phyloP scores from a whole-genome alignment of 2,888 invertebrate genomes.

The Xylota segnis region DNA sequence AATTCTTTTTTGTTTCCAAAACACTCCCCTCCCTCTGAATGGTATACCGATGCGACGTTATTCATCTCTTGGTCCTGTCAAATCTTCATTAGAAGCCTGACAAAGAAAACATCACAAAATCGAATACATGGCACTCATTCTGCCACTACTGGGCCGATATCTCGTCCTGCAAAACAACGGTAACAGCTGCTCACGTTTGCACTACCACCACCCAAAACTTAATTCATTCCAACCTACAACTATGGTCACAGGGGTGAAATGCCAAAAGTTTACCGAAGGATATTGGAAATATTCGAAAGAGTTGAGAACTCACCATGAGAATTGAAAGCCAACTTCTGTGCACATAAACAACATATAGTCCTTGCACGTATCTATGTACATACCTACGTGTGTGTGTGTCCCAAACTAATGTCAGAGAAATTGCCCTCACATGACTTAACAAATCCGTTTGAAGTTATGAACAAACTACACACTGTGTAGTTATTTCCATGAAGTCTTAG shows the following conservation, averaged over 20 bases:
- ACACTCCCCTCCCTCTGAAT: not conserved
- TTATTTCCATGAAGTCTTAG: conserved; percentile 11
- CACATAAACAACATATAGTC: not conserved
- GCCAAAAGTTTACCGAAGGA: conserved; percentile 39
- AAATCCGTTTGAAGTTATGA: conserved; percentile 55
- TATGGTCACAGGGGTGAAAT: conserved; percentile 11
- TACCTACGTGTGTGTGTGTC: not conserved
- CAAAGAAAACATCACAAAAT: not conserved
- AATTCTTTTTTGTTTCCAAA: not conserved
- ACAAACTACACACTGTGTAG: conserved; percentile 5
- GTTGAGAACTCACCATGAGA: conserved; percentile 40
- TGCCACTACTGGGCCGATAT: not conserved
- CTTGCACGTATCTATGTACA: not conserved
- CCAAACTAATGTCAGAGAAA: conserved; percentile 53
- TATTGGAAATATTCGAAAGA: conserved; percentile 49
- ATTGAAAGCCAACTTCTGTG: conserved; percentile 31
- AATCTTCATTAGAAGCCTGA: conserved; percentile 39
- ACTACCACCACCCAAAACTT: not conserved
- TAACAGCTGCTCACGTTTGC: conserved; percentile 16
- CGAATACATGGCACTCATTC: not conserved
- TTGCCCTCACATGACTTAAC: conserved; percentile 56
- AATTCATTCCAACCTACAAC: conserved; percentile 11
- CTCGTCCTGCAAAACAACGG: not conserved
- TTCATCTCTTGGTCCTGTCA: conserved; percentile 49
- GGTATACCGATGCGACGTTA: conserved; percentile 4